Evolutionary conservation across 2,888 invertebrate genomes (phyloP).

Genomic region (Tridacna gigas): DNA sequence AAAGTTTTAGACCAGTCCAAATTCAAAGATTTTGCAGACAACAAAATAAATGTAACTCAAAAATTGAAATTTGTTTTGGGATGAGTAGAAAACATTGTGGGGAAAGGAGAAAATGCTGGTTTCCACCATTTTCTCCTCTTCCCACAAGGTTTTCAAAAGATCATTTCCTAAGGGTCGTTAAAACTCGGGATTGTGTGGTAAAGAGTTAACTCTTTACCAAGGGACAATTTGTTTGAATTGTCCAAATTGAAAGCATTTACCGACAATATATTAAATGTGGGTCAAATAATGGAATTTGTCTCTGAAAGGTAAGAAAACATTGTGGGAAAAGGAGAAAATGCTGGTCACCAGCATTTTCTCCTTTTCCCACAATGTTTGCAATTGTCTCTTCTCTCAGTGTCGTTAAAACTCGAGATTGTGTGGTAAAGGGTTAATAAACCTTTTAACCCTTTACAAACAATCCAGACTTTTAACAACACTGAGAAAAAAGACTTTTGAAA

Average conservation of each 20-base stretch:
- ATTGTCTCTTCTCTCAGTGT: neutral
- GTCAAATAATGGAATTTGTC: too few species aligned
- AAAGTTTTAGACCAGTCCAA: too few species aligned
- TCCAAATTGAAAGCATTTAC: too few species aligned
- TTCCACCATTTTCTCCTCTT: neutral
- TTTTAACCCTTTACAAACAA: constrained; percentile 1
- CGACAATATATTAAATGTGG: too few species aligned
- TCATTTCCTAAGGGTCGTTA: neutral
- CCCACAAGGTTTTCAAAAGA: neutral
- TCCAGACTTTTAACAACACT: neutral
- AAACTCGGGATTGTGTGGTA: neutral
- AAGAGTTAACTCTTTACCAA: neutral
- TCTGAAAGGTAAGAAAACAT: too few species aligned
- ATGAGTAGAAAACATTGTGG: neutral
- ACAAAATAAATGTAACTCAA: too few species aligned
- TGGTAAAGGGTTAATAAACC: constrained; percentile 5
- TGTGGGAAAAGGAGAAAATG: neutral
- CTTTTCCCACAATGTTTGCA: constrained; percentile 11
- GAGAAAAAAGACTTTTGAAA: neutral
- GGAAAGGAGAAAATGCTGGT: neutral
- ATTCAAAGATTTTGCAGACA: too few species aligned
- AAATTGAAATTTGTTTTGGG: too few species aligned
- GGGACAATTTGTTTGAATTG: too few species aligned
- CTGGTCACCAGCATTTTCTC: neutral
- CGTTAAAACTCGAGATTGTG: neutral